These are phyloP conservation scores for Clarias platycephalus DNA, from an alignment of 2,797 vertebrate genomes.

Conservation along the genomic window DNA sequence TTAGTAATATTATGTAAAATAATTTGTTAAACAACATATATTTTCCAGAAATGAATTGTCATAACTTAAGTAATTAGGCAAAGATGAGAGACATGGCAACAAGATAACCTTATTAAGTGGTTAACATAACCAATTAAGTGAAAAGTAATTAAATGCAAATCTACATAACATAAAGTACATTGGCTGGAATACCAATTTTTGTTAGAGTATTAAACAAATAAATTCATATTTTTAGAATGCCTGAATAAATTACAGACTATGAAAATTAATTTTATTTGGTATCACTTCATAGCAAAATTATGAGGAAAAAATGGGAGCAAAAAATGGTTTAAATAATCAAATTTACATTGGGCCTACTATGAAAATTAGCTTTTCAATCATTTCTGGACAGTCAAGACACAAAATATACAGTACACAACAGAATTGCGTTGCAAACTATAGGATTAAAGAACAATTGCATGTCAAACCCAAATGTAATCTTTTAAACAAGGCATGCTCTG, in stretches of 20 bases:
- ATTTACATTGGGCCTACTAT: no score
- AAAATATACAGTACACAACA: no score
- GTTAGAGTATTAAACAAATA: background rate
- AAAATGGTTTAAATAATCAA: background rate
- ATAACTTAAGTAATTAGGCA: background rate
- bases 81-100: background rate
- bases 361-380: no score
- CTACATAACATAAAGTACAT: background rate
- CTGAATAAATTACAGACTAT: conserved; percentile 14
- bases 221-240: background rate
- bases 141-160: background rate
- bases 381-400: no score
- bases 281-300: background rate
- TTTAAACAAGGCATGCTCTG: no score
- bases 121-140: background rate
- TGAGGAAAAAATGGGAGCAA: background rate
- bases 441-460: no score
- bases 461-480: no score
- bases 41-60: background rate
- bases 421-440: no score
- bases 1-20: background rate
- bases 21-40: background rate
- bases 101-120: background rate
- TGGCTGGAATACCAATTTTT: background rate
- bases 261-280: background rate